A percentile compares a stretch with the other conserved stretches of the same genome.
Evolutionary conservation across 2,113 vertebrate genomes (phyloP).

Genomic region (Struthio camelus): DNA sequence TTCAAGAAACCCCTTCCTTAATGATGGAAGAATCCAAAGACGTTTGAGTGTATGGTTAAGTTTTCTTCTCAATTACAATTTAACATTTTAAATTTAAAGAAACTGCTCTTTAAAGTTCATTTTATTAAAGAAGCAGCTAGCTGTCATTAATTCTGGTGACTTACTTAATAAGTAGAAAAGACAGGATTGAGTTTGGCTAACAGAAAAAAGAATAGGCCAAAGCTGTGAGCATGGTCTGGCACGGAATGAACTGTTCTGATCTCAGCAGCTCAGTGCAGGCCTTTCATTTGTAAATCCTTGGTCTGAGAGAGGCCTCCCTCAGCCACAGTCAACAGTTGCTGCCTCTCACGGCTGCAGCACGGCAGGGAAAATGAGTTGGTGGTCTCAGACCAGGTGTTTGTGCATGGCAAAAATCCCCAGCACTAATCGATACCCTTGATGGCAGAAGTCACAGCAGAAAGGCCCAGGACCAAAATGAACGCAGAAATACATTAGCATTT

Average conservation of each 20-base stretch:
- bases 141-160: background rate
- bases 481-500: background rate
- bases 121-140: background rate
- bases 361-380: background rate
- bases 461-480: background rate
- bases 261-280: background rate
- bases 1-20: background rate
- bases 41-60: background rate
- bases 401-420: background rate
- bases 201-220: background rate
- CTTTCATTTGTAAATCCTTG: background rate
- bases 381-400: background rate
- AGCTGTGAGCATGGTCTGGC: background rate
- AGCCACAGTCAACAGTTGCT: background rate
- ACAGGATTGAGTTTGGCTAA: constrained; percentile 9
- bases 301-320: background rate
- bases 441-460: background rate
- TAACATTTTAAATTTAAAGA: constrained; percentile 27
- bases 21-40: background rate
- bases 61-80: background rate
- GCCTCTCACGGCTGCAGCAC: background rate
- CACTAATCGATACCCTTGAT: background rate
- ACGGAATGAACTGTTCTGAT: background rate
- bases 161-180: background rate
- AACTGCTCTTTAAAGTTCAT: background rate